These are phyloP conservation scores for Tiliacea aurago DNA, from an alignment of 2,888 invertebrate genomes.

Conservation along the genomic window DNA sequence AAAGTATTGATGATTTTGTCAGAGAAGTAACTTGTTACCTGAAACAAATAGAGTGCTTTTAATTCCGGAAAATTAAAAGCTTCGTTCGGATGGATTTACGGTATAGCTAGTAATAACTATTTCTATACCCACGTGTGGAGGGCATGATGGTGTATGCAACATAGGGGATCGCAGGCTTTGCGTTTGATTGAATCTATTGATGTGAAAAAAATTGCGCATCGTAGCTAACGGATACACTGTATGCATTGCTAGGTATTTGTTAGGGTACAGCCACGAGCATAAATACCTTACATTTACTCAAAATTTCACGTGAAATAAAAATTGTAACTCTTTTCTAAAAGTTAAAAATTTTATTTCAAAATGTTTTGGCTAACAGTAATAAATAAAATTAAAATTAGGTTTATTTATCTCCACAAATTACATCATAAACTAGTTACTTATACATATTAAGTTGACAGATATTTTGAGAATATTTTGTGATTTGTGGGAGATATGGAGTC, in stretches of 20 bases:
- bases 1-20: not conserved
- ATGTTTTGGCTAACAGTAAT: no score
- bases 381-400: no score
- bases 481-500: no score
- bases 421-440: no score
- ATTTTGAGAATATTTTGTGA: no score
- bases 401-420: no score
- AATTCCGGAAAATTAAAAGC: slow-evolving; percentile 21
- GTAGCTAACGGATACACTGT: not conserved
- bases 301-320: not conserved
- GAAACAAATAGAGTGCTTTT: not conserved
- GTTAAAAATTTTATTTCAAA: no score
- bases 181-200: slow-evolving; percentile 41
- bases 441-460: no score
- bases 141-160: slow-evolving; percentile 16
- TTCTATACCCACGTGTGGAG: slow-evolving; percentile 5
- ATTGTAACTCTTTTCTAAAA: no score
- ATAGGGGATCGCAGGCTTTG: slow-evolving; percentile 8
- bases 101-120: slow-evolving; percentile 30
- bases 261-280: not conserved
- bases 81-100: not conserved
- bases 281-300: not conserved
- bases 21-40: not conserved
- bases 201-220: slow-evolving; percentile 45
- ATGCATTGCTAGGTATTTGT: not conserved